Conservation (phyloP, 2,113 vertebrate genomes). For the Otolemur garnettii region DNA sequence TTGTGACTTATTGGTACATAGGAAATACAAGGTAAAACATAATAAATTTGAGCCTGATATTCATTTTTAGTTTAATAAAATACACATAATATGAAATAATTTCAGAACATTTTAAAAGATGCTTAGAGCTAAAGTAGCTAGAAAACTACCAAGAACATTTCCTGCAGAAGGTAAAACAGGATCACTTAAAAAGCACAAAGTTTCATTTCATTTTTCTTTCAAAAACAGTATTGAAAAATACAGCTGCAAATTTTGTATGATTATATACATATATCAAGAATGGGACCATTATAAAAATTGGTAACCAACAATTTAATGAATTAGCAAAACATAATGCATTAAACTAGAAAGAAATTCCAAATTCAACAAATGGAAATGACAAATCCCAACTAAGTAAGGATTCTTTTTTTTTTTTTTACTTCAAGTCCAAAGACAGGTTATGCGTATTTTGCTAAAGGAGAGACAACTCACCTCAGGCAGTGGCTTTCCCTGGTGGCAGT, state of each 20-base stretch:
- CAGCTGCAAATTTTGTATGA: not conserved
- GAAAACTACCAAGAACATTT: not conserved
- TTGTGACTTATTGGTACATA: not conserved
- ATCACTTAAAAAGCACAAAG: not conserved
- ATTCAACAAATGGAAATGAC: not conserved
- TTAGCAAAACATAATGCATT: not conserved
- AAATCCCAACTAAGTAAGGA: too few species aligned
- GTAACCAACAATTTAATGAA: not conserved
- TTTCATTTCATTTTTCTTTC: not conserved
- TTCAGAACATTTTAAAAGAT: not conserved
- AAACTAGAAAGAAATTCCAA: not conserved
- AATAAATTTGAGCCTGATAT: not conserved
- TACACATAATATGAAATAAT: not conserved
- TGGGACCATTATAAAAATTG: not conserved
- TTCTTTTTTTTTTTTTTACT: not conserved
- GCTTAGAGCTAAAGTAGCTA: too few species aligned
- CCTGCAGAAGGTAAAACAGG: not conserved
- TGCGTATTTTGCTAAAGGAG: not conserved
- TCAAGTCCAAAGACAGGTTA: not conserved
- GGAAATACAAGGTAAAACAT: not conserved
- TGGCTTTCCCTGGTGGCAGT: conserved; percentile 65
- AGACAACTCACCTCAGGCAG: conserved; percentile 71
- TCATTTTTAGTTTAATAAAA: not conserved
- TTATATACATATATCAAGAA: not conserved
- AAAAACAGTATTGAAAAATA: not conserved